phyloP scores from a whole-genome alignment of 2,113 vertebrate genomes.

The Hemichromis elongatus region DNA sequence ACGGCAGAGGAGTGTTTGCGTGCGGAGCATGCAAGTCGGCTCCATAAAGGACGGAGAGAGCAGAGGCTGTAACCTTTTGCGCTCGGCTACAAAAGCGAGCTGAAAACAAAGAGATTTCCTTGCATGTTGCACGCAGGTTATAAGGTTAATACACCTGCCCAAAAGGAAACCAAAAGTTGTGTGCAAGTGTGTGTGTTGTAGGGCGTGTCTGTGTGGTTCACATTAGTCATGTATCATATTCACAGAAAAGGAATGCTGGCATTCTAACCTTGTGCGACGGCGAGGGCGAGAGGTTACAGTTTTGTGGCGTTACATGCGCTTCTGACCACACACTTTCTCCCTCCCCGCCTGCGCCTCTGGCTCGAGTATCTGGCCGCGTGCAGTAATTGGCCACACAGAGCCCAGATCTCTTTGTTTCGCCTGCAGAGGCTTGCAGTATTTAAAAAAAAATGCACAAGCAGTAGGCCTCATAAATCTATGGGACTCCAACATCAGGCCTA shows the following conservation, averaged over 20 bases:
- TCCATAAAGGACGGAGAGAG: conserved; percentile 11
- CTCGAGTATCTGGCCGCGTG: conserved; percentile 32
- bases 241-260: conserved; percentile 11
- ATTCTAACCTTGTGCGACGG: background rate
- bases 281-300: conserved; percentile 16
- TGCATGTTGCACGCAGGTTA: background rate
- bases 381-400: conserved; percentile 70
- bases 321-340: conserved; percentile 42
- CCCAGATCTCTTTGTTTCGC: conserved; percentile 65
- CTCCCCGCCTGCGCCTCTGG: conserved; percentile 14
- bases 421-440: conserved; percentile 68
- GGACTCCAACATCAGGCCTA: conserved; percentile 59
- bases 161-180: background rate
- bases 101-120: background rate
- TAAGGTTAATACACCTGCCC: conserved; percentile 22
- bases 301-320: conserved; percentile 19
- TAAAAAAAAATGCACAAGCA: conserved; percentile 48
- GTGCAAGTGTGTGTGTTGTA: background rate
- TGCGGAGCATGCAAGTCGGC: conserved; percentile 44
- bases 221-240: background rate
- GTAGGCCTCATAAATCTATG: conserved; percentile 71
- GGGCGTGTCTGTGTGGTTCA: background rate
- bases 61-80: conserved; percentile 37
- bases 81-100: background rate
- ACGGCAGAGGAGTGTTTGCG: conserved; percentile 44